Evolutionary conservation across 2,113 vertebrate species (phyloP), one percentile per base, ranked within the genome.

Genomic region (Heloderma charlesbogerti): DNA sequence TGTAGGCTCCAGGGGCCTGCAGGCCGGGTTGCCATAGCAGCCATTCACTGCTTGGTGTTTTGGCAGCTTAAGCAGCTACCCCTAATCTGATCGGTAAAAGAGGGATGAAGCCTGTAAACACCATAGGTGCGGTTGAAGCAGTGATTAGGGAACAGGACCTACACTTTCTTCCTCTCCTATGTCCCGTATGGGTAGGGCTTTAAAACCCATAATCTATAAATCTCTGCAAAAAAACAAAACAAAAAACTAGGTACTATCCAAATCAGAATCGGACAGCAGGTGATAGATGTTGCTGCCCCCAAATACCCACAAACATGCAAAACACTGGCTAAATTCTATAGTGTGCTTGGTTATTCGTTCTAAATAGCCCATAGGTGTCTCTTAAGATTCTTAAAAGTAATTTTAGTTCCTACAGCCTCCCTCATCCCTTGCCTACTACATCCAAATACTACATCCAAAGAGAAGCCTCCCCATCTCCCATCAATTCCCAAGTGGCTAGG

Each of bases 51-150:
- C 9, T 37, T 69, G 48, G 71, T 78, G 45, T 18, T 74, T 71
- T 85, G 81, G 81, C 81, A 88, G 75, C 13, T 60, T 88, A 84
- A 84, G 86, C 45, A 67, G 45, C 74, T 43, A 54, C 84, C 90
- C 86, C 60, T 79, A 79, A 91, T 88, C 72, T 51, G n/a, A 40
- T 79, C 67, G 72, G n/a, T 57, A 79, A 84, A 84, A n/a, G 80
- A 78, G 25, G 57, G 63, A 27, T 34, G 74, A 81, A 29, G 37
- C 10, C 60, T 57, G 1, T 20, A 77, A 86, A 54, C 75, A 79
- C 74, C 45, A 51, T 54, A 79, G 84, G 63, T 54, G 63, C 60
- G 45, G 75, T 60, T 74, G 25, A 89, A 84, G 69, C 67, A 31
- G 37, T 74, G 69, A 34, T 72, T 63, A 84, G 69, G 25, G 48